A percentile compares a stretch with the other conserved stretches of the same genome.
These are phyloP conservation scores for Coenonympha glycerion DNA, from an alignment of 2,888 invertebrate species.

Conservation along the genomic window DNA sequence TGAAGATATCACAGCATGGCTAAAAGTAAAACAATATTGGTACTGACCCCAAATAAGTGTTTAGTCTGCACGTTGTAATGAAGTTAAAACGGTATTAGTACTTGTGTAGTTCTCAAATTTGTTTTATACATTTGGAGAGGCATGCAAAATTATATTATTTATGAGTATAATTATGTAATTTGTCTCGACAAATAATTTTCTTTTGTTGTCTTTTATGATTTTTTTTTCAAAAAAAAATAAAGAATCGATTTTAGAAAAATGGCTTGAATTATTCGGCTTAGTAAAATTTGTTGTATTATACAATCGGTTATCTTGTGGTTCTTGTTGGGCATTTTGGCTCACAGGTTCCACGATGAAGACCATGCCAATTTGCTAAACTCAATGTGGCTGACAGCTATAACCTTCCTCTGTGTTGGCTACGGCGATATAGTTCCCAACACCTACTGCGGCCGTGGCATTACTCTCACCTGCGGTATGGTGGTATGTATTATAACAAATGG, in stretches of 20 bases:
- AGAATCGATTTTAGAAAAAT: slow-evolving; percentile 9
- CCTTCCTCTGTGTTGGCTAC: slow-evolving; percentile 99
- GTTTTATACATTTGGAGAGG: slow-evolving; percentile 54
- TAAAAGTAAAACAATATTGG: slow-evolving; percentile 48
- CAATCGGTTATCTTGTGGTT: slow-evolving; percentile 68
- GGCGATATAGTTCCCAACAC: slow-evolving; percentile 99
- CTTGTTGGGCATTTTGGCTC: slow-evolving; percentile 75
- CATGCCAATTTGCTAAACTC: slow-evolving; percentile 99
- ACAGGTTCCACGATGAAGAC: slow-evolving; percentile 98
- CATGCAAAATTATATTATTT: slow-evolving; percentile 51
- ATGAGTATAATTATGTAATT: slow-evolving; percentile 25
- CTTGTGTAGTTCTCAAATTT: slow-evolving; percentile 58
- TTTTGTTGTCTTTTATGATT: slow-evolving; percentile 5
- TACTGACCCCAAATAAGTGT: slow-evolving; percentile 61
- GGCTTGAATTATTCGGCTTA: slow-evolving; percentile 20
- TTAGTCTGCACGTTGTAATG: slow-evolving; percentile 74
- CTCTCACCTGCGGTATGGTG: slow-evolving; percentile 99
- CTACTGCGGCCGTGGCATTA: slow-evolving; percentile 99
- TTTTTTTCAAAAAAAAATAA: slow-evolving; percentile 7
- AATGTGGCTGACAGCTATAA: slow-evolving; percentile 99
- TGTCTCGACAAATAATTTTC: slow-evolving; percentile 14
- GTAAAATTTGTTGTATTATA: slow-evolving; percentile 30
- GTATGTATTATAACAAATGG: slow-evolving; percentile 80
- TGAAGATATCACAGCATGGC: slow-evolving; percentile 60
- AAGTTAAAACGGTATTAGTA: slow-evolving; percentile 52